These are phyloP conservation scores for Narcine bancroftii DNA, from an alignment of 2,113 vertebrate genomes.

Conservation along the genomic window DNA sequence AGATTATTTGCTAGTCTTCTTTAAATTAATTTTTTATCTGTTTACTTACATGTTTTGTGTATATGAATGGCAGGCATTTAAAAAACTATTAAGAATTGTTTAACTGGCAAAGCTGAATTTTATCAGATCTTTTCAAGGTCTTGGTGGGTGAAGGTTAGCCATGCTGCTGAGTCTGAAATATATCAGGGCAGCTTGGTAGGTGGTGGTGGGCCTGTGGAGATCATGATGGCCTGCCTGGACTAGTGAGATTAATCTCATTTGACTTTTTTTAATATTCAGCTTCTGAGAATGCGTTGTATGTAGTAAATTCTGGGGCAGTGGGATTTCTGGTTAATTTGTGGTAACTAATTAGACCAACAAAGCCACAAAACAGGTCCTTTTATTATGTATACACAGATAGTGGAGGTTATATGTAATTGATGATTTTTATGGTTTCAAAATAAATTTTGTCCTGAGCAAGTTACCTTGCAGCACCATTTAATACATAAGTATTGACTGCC, in stretches of 20 bases:
- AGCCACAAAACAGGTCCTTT: background rate
- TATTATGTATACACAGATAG: background rate
- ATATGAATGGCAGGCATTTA: too few species aligned
- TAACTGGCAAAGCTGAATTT: too few species aligned
- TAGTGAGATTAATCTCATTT: background rate
- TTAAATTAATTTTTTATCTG: too few species aligned
- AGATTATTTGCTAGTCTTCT: too few species aligned
- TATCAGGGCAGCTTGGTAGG: too few species aligned
- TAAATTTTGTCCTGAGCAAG: background rate
- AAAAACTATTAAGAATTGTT: too few species aligned
- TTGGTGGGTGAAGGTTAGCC: too few species aligned
- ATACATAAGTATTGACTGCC: background rate
- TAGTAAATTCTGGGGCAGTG: background rate
- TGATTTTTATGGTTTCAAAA: background rate
- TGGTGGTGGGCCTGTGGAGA: too few species aligned
- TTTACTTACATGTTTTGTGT: too few species aligned
- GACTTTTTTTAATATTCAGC: background rate
- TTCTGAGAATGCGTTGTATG: background rate
- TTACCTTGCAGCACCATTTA: background rate
- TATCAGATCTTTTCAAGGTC: too few species aligned
- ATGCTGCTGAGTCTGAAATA: too few species aligned
- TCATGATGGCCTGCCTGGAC: too few species aligned
- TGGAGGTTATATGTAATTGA: background rate
- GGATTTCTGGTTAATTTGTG: background rate
- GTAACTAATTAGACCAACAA: background rate